phyloP scores from a whole-genome alignment of 2,113 vertebrate genomes.

The Spea bombifrons region DNA sequence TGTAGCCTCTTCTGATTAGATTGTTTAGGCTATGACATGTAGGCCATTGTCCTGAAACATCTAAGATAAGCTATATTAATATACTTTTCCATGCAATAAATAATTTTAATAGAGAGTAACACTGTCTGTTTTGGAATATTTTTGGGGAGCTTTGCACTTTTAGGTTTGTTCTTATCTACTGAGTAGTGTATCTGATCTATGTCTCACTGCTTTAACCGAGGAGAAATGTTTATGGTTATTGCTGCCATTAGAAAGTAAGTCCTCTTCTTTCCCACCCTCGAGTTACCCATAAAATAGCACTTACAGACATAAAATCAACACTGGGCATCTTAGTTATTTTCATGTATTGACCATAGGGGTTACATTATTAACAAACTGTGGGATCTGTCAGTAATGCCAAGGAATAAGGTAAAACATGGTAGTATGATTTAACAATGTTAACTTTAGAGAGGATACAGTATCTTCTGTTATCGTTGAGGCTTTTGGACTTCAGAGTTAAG shows the following conservation, averaged over 20 bases:
- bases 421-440: too few relatives aligned
- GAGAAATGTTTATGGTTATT: slow-evolving; percentile 32
- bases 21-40: not conserved
- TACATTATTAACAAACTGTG: slow-evolving; percentile 26
- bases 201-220: not conserved
- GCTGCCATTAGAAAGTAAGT: slow-evolving; percentile 8
- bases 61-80: too few relatives aligned
- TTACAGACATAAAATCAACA: slow-evolving; percentile 4
- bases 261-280: slow-evolving; percentile 12
- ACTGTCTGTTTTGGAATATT: too few relatives aligned
- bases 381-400: slow-evolving; percentile 1
- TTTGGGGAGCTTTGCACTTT: too few relatives aligned
- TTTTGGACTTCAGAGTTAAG: too few relatives aligned
- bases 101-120: too few relatives aligned
- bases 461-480: too few relatives aligned
- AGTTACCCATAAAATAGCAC: slow-evolving; percentile 19
- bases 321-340: slow-evolving; percentile 6
- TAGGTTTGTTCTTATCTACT: too few relatives aligned
- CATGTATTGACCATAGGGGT: not conserved
- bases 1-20: not conserved
- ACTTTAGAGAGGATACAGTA: too few relatives aligned
- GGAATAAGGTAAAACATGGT: too few relatives aligned
- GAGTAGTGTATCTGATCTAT: not conserved
- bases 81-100: too few relatives aligned
- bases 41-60: too few relatives aligned